Conservation (phyloP, 2,888 invertebrate genomes). For the Aphrophora alni region DNA sequence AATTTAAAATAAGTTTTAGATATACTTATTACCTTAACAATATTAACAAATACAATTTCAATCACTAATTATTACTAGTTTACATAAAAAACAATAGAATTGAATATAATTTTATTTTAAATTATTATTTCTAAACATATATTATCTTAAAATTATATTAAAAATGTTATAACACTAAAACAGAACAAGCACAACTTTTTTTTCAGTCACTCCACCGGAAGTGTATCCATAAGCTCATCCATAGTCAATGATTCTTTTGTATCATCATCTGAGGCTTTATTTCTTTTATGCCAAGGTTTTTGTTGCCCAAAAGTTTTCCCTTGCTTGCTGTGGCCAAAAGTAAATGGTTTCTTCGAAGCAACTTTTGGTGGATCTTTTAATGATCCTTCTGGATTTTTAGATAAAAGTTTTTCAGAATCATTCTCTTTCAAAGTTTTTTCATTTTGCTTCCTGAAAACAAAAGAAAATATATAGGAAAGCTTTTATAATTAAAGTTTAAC, state of each 20-base stretch:
- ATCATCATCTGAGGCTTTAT: background rate
- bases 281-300: constrained; percentile 11
- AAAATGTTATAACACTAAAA: too few species aligned
- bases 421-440: background rate
- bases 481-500: too few species aligned
- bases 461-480: background rate
- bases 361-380: background rate
- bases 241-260: background rate
- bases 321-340: constrained; percentile 24
- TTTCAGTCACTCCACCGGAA: background rate
- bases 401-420: background rate
- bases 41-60: too few species aligned
- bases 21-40: too few species aligned
- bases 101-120: too few species aligned
- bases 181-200: too few species aligned
- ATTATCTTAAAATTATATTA: too few species aligned
- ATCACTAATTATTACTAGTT: too few species aligned
- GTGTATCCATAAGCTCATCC: background rate
- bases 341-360: constrained; percentile 15
- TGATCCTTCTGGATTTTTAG: background rate
- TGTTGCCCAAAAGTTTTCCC: constrained; percentile 10
- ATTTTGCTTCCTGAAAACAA: background rate
- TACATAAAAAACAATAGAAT: too few species aligned
- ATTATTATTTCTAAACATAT: too few species aligned
- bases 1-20: too few species aligned